A percentile compares a stretch with the other conserved stretches of the same genome.
These are phyloP conservation scores for Raja brachyura DNA, from an alignment of 2,113 vertebrate species.

Conservation along the genomic window DNA sequence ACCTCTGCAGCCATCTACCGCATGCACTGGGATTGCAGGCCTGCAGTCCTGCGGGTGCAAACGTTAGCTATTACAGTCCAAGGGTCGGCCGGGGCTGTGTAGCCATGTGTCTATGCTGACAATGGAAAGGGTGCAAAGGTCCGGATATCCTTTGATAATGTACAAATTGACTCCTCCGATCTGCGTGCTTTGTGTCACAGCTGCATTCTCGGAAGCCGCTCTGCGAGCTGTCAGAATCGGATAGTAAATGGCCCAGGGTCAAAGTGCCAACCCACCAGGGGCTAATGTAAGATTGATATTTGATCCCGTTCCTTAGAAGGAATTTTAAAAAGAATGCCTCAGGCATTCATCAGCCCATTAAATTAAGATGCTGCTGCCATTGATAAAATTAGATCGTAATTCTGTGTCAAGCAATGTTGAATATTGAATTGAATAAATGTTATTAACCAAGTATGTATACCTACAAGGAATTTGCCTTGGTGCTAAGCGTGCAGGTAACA, in stretches of 20 bases:
- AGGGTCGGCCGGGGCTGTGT: slow-evolving; percentile 42
- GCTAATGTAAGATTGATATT: slow-evolving; percentile 70
- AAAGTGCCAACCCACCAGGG: slow-evolving; percentile 59
- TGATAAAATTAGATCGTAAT: slow-evolving; percentile 58
- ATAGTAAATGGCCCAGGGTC: slow-evolving; percentile 62
- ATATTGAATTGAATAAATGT: neutral
- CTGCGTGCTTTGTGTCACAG: slow-evolving; percentile 47
- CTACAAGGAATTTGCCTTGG: too few species aligned
- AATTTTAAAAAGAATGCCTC: slow-evolving; percentile 62
- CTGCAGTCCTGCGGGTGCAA: slow-evolving; percentile 4
- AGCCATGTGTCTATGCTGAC: slow-evolving; percentile 52
- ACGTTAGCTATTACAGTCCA: neutral
- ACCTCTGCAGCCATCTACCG: slow-evolving; percentile 31
- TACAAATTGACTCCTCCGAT: slow-evolving; percentile 55
- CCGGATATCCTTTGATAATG: slow-evolving; percentile 54
- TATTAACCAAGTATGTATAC: too few species aligned
- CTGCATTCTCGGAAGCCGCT: slow-evolving; percentile 60
- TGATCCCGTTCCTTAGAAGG: slow-evolving; percentile 58
- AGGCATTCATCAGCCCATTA: slow-evolving; percentile 68
- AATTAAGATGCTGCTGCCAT: slow-evolving; percentile 65
- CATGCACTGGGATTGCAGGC: slow-evolving; percentile 4
- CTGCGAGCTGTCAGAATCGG: slow-evolving; percentile 62
- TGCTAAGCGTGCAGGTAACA: too few species aligned
- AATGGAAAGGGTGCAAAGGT: slow-evolving; percentile 52
- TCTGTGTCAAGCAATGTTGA: slow-evolving; percentile 60